Conservation (phyloP, 2,888 invertebrate genomes). For the Trachelus troglodyta region DNA sequence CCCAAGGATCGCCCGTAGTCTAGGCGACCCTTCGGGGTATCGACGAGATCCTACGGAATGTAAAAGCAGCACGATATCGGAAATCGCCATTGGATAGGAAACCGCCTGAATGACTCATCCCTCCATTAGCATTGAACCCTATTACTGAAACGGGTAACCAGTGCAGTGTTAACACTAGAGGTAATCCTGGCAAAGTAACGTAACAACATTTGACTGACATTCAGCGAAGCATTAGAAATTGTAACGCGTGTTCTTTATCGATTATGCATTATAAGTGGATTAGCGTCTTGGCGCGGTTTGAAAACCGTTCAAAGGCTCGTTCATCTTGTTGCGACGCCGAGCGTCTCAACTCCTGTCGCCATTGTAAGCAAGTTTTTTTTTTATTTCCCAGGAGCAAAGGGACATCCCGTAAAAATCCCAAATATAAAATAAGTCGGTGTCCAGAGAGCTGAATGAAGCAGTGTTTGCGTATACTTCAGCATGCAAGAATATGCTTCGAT, state of each 20-base stretch:
- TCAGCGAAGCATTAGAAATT: neutral
- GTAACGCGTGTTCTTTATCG: neutral
- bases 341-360: neutral
- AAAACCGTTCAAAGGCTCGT: neutral
- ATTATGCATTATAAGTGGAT: neutral
- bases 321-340: neutral
- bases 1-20: constrained; percentile 10
- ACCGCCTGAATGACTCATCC: neutral
- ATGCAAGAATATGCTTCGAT: neutral
- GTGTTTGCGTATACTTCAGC: neutral
- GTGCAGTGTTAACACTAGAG: neutral
- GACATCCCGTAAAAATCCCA: neutral
- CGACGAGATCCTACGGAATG: constrained; percentile 29
- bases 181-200: neutral
- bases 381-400: neutral
- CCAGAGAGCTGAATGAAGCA: neutral
- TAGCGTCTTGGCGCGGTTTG: neutral
- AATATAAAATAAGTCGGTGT: neutral
- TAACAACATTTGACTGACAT: neutral
- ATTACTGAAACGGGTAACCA: neutral
- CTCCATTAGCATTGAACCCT: neutral
- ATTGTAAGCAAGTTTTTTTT: neutral
- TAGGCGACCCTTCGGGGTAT: constrained; percentile 32
- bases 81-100: neutral
- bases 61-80: constrained; percentile 11